These are phyloP conservation scores for Lagria hirta DNA, from an alignment of 2,888 invertebrate species.

Conservation along the genomic window DNA sequence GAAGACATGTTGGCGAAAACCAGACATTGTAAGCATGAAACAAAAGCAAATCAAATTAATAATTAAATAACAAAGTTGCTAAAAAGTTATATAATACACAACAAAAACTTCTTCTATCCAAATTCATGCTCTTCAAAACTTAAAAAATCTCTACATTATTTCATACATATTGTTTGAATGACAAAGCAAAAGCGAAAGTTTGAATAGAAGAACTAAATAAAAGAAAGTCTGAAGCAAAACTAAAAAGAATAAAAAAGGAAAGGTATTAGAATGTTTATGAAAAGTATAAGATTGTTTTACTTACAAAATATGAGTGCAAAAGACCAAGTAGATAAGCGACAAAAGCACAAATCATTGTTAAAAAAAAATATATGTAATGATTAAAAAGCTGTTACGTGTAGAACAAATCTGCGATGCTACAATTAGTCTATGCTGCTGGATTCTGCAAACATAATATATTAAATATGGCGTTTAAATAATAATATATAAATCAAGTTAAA, in stretches of 20 bases:
- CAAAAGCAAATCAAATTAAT: conserved; percentile 49
- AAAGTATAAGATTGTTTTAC: conserved; percentile 17
- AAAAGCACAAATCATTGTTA: conserved; percentile 40
- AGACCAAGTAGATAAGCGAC: conserved; percentile 33
- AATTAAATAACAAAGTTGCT: too few relatives aligned
- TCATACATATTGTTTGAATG: too few relatives aligned
- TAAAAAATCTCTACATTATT: too few relatives aligned
- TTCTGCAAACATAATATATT: conserved; percentile 54
- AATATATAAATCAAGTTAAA: conserved; percentile 32
- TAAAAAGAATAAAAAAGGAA: conserved; percentile 3
- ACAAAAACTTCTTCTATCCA: too few relatives aligned
- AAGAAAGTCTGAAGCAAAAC: conserved; percentile 1
- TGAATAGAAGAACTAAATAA: conserved; percentile 1
- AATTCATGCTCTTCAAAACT: too few relatives aligned
- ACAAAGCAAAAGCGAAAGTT: background rate
- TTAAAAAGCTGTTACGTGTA: conserved; percentile 52
- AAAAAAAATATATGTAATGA: conserved; percentile 36
- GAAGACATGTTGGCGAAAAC: conserved; percentile 13
- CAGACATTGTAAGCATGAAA: conserved; percentile 53
- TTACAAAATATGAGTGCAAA: conserved; percentile 27
- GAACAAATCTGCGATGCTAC: conserved; percentile 53
- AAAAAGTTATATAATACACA: too few relatives aligned
- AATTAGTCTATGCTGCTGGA: conserved; percentile 53
- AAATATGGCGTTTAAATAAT: conserved; percentile 47
- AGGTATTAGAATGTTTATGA: conserved; percentile 2